phyloP scores from a whole-genome alignment of 1,140 invertebrate genomes.

The Cherax destructor region DNA sequence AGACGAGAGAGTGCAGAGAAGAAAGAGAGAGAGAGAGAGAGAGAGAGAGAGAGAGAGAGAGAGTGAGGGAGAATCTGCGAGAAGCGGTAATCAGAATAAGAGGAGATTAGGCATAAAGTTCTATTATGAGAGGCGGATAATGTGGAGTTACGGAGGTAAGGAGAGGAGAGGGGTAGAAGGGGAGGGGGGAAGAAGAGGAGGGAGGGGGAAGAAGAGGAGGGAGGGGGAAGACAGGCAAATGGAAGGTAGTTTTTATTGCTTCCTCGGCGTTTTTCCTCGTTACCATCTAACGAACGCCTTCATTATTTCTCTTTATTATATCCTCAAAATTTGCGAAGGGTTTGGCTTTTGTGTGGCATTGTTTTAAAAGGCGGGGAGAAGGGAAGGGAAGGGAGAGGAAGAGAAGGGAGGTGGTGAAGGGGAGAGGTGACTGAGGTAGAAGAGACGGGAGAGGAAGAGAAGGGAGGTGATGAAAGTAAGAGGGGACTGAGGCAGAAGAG shows the following conservation, averaged over 20 bases:
- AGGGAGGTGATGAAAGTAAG: no score
- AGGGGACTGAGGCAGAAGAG: no score
- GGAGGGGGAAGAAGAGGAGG: no score
- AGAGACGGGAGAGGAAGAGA: no score
- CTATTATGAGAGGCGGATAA: constrained; percentile 16
- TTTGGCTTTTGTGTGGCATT: constrained; percentile 13
- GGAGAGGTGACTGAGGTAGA: no score
- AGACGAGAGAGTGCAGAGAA: no score
- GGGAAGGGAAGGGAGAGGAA: no score
- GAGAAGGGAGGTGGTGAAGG: neutral
- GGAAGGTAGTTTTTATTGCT: constrained; percentile 14
- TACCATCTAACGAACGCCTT: neutral
- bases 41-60: constrained; percentile 35
- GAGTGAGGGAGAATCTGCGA: neutral
- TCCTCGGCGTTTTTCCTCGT: constrained; percentile 11
- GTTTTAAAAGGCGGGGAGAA: neutral
- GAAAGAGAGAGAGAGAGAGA: constrained; percentile 10
- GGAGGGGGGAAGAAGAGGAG: no score
- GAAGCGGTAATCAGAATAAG: constrained; percentile 13
- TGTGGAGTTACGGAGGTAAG: neutral
- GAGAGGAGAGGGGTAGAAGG: no score
- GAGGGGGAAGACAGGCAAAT: neutral
- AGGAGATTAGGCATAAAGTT: constrained; percentile 16
- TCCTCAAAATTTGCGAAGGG: neutral
- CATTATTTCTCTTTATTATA: constrained; percentile 3